Base-by-base conservation (phyloP, 2,888 invertebrate species). In the Xestia sexstrigata region DNA sequence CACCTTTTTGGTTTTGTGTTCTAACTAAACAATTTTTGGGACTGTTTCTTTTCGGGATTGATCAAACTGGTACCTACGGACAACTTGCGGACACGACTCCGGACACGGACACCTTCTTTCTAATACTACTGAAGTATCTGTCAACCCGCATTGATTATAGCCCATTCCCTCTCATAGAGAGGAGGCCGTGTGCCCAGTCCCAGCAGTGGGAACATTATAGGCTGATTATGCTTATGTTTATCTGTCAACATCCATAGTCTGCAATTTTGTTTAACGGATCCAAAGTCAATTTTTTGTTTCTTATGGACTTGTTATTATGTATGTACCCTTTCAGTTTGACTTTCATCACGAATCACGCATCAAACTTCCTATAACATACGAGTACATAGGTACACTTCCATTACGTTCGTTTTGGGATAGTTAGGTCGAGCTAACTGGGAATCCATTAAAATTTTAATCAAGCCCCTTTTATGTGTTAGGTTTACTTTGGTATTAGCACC, bases 381-480 rank as follows among this genome's bases (percentile, higher is more conserved):
- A 35, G 35, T n/a, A 65, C 17, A 23, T 17, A 63, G n/a, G 15
- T 39, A n/a, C 23, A 60, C 47, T 26, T 71, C 45, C 6, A 15
- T 11, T 11, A 83, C 76, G 79, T 84, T 83, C 74, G 52, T 78
- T 79, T 80, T 72, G 81, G 78, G 84, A 88, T 91, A 67, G 58
- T 74, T 45, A 67, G 66, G 13, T 20, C 35, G 35, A 87, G 87
- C 87, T 82, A 83, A 84, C 86, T 82, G 86, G 76, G 80, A 88
- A 85, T 86, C 88, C 87, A 93, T 93, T 93, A 92, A 91, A 91
- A 90, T 89, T 92, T 92, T 91, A 93, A 93, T 93, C 90, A 92
- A 92, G 88, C 76, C 82, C 74, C 80, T 87, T 88, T 81, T 77
- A 84, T 67, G 87, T 82, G 78, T 75, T 81, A 71, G 74, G 81